A percentile compares a stretch with the other conserved stretches of the same genome.
Evolutionary conservation across 2,113 vertebrate genomes (phyloP).

Genomic region (Protomyctophum bolini): DNA sequence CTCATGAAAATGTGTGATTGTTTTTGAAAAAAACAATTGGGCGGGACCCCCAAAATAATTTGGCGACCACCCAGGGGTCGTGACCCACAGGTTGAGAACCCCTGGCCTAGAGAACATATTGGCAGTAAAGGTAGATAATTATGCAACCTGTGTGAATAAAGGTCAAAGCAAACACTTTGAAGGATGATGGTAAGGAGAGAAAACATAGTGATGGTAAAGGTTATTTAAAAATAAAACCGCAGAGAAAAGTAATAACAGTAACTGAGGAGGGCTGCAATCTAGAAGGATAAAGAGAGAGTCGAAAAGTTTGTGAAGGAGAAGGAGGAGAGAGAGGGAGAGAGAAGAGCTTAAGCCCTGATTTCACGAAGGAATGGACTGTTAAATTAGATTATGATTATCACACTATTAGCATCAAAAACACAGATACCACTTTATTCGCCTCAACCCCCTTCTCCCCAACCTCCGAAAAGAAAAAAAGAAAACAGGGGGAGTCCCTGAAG

Average conservation of each 20-base stretch:
- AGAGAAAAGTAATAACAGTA: constrained; percentile 12
- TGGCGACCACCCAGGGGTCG: no score
- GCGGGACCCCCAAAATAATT: no score
- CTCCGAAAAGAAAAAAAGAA: no score
- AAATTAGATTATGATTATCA: constrained; percentile 71
- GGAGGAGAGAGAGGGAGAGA: not conserved
- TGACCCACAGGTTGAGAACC: no score
- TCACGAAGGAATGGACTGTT: constrained; percentile 51
- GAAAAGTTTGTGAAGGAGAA: not conserved
- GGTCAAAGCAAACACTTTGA: constrained; percentile 32
- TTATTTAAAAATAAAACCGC: not conserved
- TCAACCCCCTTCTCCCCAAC: constrained; percentile 14
- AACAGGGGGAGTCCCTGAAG: no score
- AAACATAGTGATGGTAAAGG: constrained; percentile 6
- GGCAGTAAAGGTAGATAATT: constrained; percentile 27
- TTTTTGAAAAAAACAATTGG: no score
- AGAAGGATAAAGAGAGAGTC: not conserved
- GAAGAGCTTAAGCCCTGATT: constrained; percentile 40
- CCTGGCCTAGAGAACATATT: constrained; percentile 5
- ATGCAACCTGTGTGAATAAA: constrained; percentile 33
- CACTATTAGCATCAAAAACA: constrained; percentile 61
- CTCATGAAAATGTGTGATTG: no score
- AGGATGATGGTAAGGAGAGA: constrained; percentile 24
- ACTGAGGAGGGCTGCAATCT: constrained; percentile 17
- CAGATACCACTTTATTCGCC: constrained; percentile 59